phyloP scores from a whole-genome alignment of 1,140 invertebrate genomes.

The Saccostrea glomerata region DNA sequence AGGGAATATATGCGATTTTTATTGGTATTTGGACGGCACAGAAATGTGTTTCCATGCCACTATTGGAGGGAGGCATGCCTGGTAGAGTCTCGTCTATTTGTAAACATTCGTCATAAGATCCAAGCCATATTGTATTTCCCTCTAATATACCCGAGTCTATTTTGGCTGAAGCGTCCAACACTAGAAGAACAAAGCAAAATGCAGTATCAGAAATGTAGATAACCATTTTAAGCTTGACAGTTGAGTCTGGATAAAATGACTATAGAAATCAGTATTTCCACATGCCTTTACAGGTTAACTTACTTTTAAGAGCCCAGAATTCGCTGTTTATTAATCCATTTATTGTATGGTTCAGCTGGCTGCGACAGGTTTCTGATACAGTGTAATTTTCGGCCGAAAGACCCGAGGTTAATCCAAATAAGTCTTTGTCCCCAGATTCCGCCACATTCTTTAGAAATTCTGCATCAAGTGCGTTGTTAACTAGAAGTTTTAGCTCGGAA shows the following conservation, averaged over 20 bases:
- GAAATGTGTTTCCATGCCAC: background rate
- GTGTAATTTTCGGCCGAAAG: background rate
- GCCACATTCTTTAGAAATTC: background rate
- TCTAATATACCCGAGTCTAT: background rate
- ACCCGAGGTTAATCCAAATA: background rate
- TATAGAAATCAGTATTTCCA: background rate
- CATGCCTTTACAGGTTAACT: background rate
- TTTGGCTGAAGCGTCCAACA: background rate
- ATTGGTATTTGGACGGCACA: background rate
- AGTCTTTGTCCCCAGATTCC: background rate
- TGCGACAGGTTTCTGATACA: background rate
- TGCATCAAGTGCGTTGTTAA: background rate
- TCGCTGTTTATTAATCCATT: background rate
- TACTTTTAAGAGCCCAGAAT: slow-evolving; percentile 34
- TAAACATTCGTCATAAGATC: slow-evolving; percentile 10
- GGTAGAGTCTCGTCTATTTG: background rate
- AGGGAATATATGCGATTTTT: background rate
- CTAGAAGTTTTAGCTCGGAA: background rate
- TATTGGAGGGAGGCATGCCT: background rate
- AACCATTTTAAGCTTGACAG: background rate
- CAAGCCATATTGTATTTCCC: slow-evolving; percentile 4
- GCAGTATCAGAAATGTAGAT: background rate
- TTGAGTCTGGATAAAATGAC: background rate
- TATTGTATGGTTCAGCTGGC: background rate
- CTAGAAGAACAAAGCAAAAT: background rate